A percentile compares a stretch with the other conserved stretches of the same genome.
Conservation (phyloP, 2,113 vertebrate genomes). For the Sus scrofa region T2T-Sscrofa CM000813.6:27589001-27589500, state of each 20-base stretch:
- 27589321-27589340: background rate
- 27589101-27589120: background rate
- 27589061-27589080: slow-evolving; percentile 3
- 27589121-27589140: background rate
- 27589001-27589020: slow-evolving; percentile 20
- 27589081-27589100: background rate
- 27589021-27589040: slow-evolving; percentile 12
- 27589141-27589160: background rate
- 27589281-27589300: background rate
- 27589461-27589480: background rate
- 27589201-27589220: background rate
- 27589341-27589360: background rate
- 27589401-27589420: background rate
- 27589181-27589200: background rate
- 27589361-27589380: slow-evolving; percentile 9
- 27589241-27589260: slow-evolving; percentile 18
- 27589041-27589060: slow-evolving; percentile 12
- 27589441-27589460: background rate
- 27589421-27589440: slow-evolving; percentile 17
- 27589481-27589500: background rate
- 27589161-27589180: background rate
- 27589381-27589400: background rate
- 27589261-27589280: background rate
- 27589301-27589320: slow-evolving; percentile 5
- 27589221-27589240: background rate